A percentile compares a stretch with the other conserved stretches of the same genome.
phyloP scores from a whole-genome alignment of 1,140 invertebrate species.

The Nasonia giraulti region DNA sequence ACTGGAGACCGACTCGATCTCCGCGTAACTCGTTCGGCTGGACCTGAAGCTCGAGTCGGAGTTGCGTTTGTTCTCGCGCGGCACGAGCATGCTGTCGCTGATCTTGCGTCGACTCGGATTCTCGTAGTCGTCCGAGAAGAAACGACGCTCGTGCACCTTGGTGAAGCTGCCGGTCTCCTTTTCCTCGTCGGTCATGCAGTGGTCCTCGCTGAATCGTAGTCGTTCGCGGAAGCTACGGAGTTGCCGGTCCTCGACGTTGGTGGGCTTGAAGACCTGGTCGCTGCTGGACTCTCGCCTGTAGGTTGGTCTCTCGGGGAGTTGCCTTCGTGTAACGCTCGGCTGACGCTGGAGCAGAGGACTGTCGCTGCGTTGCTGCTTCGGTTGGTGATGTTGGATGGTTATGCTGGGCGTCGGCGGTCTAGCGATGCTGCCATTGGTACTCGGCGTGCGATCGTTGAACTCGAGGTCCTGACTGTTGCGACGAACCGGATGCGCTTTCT shows the following conservation, averaged over 20 bases:
- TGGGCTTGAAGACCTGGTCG: slow-evolving; percentile 41
- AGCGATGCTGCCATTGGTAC: slow-evolving; percentile 48
- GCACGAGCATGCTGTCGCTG: not conserved
- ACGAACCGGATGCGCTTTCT: slow-evolving; percentile 14
- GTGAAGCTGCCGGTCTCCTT: not conserved
- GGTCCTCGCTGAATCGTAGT: not conserved
- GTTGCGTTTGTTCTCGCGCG: not conserved
- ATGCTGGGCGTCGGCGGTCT: not conserved
- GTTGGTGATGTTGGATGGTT: not conserved
- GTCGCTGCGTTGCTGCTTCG: not conserved
- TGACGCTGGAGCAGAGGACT: not conserved
- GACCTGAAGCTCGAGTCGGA: not conserved
- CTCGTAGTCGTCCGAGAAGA: slow-evolving; percentile 64
- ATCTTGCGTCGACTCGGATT: slow-evolving; percentile 25
- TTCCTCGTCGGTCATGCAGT: too few species aligned
- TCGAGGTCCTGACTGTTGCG: slow-evolving; percentile 63
- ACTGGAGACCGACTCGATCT: not conserved
- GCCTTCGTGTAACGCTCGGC: not conserved
- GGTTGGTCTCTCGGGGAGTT: slow-evolving; percentile 9
- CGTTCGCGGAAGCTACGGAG: not conserved
- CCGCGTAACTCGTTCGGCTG: not conserved
- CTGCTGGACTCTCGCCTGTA: slow-evolving; percentile 19
- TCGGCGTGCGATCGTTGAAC: slow-evolving; percentile 56
- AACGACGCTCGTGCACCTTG: slow-evolving; percentile 53
- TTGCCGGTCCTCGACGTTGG: not conserved